These are phyloP conservation scores for Salvelinus fontinalis DNA, from an alignment of 2,113 vertebrate species.

Conservation along the genomic window DNA sequence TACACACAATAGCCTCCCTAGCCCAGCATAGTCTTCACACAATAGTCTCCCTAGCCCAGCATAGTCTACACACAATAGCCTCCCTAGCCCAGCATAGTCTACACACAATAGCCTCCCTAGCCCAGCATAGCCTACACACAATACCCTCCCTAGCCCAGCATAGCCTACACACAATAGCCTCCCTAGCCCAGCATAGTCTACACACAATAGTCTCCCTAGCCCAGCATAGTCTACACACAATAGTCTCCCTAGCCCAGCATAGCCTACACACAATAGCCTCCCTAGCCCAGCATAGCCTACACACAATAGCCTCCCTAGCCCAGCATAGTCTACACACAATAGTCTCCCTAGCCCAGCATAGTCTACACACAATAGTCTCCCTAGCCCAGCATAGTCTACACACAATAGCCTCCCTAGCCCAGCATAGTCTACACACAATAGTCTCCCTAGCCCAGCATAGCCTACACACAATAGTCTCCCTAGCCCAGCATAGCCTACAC, in stretches of 20 bases:
- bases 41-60: too few species aligned
- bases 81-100: neutral
- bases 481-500: neutral
- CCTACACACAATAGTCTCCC: neutral
- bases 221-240: too few species aligned
- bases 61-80: too few species aligned
- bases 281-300: neutral
- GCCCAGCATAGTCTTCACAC: neutral
- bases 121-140: neutral
- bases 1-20: neutral
- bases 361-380: too few species aligned
- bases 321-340: too few species aligned
- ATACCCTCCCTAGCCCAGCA: too few species aligned
- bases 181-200: neutral
- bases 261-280: neutral
- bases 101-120: too few species aligned
- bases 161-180: neutral
- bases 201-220: too few species aligned
- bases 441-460: neutral
- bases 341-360: neutral
- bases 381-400: neutral
- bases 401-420: too few species aligned
- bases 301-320: too few species aligned
- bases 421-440: too few species aligned
- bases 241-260: neutral